These are phyloP conservation scores for Parotia lawesii DNA, from an alignment of 2,113 vertebrate genomes.

Conservation along the genomic window DNA sequence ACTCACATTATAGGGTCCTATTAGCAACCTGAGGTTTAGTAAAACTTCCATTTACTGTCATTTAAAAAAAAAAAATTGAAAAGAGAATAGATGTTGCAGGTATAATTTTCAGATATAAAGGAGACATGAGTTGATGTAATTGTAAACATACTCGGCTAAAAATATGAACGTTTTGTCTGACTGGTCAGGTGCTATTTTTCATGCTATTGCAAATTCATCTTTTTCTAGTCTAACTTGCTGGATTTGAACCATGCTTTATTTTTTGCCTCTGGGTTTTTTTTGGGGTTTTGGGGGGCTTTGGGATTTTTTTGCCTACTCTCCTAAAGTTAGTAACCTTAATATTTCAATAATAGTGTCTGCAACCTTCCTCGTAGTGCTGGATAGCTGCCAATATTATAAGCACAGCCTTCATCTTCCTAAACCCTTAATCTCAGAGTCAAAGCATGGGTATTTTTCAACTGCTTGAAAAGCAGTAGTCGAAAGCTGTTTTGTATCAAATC, in stretches of 20 bases:
- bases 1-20: background rate
- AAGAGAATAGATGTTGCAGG: background rate
- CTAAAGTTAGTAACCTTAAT: background rate
- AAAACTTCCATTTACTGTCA: background rate
- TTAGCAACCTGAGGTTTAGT: background rate
- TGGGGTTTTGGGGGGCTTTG: background rate
- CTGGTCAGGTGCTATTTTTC: background rate
- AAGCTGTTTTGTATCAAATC: background rate
- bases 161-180: background rate
- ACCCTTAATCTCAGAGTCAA: background rate
- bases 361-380: background rate
- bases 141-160: background rate
- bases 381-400: background rate
- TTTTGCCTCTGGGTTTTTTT: background rate
- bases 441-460: slow-evolving; percentile 31
- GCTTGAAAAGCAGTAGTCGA: background rate
- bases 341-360: background rate
- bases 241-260: background rate
- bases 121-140: background rate
- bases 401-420: background rate
- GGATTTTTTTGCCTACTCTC: background rate
- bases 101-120: background rate
- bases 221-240: background rate
- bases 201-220: background rate
- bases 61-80: background rate